These are phyloP conservation scores for Diachasma alloeum DNA, from an alignment of 1,140 invertebrate genomes.

Conservation along the genomic window DNA sequence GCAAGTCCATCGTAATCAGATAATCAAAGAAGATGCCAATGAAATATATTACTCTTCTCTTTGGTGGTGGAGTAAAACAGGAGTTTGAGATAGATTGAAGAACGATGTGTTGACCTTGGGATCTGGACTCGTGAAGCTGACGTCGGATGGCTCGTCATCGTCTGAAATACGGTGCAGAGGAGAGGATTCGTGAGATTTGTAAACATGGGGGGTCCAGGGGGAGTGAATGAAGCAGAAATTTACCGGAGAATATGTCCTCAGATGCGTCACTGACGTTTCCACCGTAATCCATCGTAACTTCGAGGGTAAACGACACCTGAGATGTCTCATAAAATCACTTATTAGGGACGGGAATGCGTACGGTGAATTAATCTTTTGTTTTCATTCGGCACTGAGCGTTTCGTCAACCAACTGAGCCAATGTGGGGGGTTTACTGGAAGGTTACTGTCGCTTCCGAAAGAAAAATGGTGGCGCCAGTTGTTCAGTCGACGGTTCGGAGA, in stretches of 20 bases:
- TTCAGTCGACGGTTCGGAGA: too few species aligned
- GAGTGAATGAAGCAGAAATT: neutral
- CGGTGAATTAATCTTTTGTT: too few species aligned
- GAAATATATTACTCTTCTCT: slow-evolving; percentile 22
- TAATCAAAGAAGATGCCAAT: neutral
- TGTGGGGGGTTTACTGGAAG: too few species aligned
- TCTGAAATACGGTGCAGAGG: slow-evolving; percentile 32
- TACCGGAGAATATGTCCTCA: slow-evolving; percentile 45
- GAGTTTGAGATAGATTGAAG: slow-evolving; percentile 30
- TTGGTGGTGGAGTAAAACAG: slow-evolving; percentile 21
- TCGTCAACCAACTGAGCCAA: too few species aligned
- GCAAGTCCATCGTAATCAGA: neutral
- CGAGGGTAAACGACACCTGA: neutral
- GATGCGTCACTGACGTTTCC: slow-evolving; percentile 20
- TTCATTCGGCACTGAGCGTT: too few species aligned
- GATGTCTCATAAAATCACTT: neutral
- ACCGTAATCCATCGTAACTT: neutral
- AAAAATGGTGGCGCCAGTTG: too few species aligned
- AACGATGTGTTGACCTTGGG: slow-evolving; percentile 19
- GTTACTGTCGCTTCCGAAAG: too few species aligned
- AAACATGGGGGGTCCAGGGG: too few species aligned
- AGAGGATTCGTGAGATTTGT: neutral
- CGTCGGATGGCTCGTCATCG: slow-evolving; percentile 30
- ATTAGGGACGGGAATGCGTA: too few species aligned
- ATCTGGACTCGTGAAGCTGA: neutral